phyloP scores from a whole-genome alignment of 2,113 vertebrate genomes.

The Danionella cerebrum region DNA sequence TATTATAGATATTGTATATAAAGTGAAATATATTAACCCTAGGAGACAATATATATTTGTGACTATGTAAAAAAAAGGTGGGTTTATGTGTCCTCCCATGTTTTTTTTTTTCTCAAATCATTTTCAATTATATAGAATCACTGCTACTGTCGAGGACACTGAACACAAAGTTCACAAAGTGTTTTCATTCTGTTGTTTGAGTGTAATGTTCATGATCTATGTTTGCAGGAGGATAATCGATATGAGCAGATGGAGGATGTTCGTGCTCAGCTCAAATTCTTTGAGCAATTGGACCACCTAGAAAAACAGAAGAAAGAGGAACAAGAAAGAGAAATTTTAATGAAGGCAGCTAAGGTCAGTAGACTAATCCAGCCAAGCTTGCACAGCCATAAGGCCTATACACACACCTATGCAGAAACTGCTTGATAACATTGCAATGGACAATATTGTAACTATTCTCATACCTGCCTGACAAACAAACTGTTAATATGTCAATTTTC shows the following conservation, averaged over 20 bases:
- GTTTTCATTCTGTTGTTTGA: background rate
- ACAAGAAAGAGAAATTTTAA: constrained; percentile 92
- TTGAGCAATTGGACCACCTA: constrained; percentile 92
- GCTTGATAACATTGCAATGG: too few species aligned
- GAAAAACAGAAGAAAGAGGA: constrained; percentile 94
- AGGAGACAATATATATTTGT: too few species aligned
- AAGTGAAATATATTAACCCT: background rate
- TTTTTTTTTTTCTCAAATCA: too few species aligned
- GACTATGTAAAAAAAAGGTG: too few species aligned
- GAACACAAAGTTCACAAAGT: background rate
- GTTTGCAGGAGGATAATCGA: constrained; percentile 80
- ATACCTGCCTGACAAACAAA: too few species aligned
- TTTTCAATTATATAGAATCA: too few species aligned
- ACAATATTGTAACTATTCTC: too few species aligned
- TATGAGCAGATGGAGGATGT: constrained; percentile 84
- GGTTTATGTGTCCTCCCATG: too few species aligned
- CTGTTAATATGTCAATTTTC: too few species aligned
- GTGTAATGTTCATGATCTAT: background rate
- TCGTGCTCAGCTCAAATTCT: constrained; percentile 88
- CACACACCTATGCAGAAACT: background rate
- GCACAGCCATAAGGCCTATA: too few species aligned
- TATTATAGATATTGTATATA: background rate
- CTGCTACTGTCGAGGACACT: too few species aligned
- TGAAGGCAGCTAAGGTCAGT: constrained; percentile 90
- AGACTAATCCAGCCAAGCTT: background rate